Conservation (phyloP, 2,888 invertebrate species). For the Rhingia rostrata region DNA sequence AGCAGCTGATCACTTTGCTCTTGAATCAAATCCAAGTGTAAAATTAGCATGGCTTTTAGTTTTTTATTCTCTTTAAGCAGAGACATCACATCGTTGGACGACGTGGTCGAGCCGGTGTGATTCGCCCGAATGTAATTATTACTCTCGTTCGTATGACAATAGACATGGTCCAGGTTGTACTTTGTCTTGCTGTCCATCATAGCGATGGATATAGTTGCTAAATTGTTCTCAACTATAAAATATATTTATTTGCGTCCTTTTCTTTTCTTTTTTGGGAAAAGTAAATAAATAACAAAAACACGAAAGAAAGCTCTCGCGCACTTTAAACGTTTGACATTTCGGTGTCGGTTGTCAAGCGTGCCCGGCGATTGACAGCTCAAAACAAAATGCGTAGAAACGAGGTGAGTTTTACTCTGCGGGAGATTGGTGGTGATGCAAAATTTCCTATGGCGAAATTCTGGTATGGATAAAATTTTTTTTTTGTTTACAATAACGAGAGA, state of each 20-base stretch:
- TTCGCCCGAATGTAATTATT: conserved; percentile 77
- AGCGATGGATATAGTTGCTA: conserved; percentile 48
- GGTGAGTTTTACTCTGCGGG: conserved; percentile 58
- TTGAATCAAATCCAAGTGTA: conserved; percentile 94
- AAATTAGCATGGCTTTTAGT: conserved; percentile 89
- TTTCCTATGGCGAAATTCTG: conserved; percentile 55
- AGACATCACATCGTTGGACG: conserved; percentile 77
- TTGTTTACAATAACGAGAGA: conserved; percentile 65
- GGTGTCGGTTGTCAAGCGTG: conserved; percentile 48
- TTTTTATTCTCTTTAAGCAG: conserved; percentile 82
- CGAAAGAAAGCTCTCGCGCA: conserved; percentile 31
- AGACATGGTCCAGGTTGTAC: conserved; percentile 79
- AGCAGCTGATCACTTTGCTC: conserved; percentile 93
- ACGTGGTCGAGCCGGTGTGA: conserved; percentile 67
- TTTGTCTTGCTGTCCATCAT: conserved; percentile 77
- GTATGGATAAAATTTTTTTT: conserved; percentile 26
- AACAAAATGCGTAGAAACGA: conserved; percentile 70
- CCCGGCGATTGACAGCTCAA: conserved; percentile 61
- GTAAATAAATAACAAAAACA: conserved; percentile 70
- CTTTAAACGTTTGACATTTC: conserved; percentile 62
- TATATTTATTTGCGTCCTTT: conserved; percentile 5
- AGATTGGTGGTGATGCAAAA: conserved; percentile 63
- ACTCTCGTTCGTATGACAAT: conserved; percentile 79
- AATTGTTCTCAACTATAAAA: conserved; percentile 73
- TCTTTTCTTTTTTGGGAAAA: not conserved